Percentiles rank a stretch among this genome's conserved stretches.
Conservation (phyloP, 2,888 invertebrate genomes). For the Chironomus tentans region DNA sequence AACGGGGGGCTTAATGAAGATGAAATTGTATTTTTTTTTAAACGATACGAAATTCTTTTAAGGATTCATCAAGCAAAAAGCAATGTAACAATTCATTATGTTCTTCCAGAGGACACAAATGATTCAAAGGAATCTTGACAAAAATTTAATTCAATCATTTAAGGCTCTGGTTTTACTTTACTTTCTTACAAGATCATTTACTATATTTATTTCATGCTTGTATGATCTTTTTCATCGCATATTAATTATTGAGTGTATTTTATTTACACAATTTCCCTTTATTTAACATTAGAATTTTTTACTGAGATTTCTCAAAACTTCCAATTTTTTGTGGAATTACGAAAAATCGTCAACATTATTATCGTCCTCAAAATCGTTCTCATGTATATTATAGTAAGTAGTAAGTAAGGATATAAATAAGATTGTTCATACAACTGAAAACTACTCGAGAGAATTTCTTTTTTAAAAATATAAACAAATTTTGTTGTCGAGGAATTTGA, state of each 20-base stretch:
- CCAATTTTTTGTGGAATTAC: no score
- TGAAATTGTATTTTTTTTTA: not conserved
- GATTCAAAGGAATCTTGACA: no score
- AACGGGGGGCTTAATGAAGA: no score
- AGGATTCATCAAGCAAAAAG: not conserved
- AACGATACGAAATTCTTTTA: not conserved
- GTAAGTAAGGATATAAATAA: no score
- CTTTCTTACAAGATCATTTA: not conserved
- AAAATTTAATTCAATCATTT: not conserved
- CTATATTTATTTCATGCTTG: not conserved
- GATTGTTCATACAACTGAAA: no score
- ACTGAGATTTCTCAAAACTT: no score
- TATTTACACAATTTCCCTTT: not conserved
- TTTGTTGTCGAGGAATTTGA: no score
- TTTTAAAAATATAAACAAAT: no score
- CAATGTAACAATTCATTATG: slow-evolving; percentile 8
- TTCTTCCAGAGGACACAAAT: not conserved
- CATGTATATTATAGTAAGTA: no score
- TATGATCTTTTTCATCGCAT: not conserved
- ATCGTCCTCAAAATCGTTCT: no score
- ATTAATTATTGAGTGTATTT: not conserved
- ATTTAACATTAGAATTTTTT: not conserved
- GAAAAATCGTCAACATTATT: no score
- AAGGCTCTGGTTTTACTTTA: not conserved
- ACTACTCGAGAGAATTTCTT: no score